These are phyloP conservation scores for Lamprotornis superbus DNA, from an alignment of 2,113 vertebrate genomes.

Conservation along the genomic window DNA sequence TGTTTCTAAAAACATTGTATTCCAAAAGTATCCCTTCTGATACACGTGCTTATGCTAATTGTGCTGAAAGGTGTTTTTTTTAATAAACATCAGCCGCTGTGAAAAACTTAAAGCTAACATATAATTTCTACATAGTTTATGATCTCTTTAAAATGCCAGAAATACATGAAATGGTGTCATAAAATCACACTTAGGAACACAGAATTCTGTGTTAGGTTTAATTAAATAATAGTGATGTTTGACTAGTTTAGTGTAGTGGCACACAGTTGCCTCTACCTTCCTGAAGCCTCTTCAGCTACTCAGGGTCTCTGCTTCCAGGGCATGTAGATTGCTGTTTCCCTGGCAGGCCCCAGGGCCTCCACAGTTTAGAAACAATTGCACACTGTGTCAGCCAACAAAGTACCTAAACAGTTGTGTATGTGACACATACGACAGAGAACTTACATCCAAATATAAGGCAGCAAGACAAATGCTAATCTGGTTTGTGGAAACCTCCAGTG, in stretches of 20 bases:
- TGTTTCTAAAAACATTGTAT: not conserved
- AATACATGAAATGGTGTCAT: not conserved
- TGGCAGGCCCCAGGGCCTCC: too few relatives aligned
- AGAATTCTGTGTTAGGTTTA: not conserved
- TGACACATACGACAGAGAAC: not conserved
- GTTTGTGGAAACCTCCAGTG: not conserved
- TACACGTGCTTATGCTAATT: not conserved
- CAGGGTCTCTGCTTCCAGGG: too few relatives aligned
- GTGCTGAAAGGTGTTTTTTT: fast-evolving
- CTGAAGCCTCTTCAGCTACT: too few relatives aligned
- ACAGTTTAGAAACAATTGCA: not conserved
- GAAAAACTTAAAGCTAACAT: not conserved
- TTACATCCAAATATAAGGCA: not conserved
- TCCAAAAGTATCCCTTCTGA: not conserved
- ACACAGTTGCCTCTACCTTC: too few relatives aligned
- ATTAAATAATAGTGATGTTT: not conserved
- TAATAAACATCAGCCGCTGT: not conserved
- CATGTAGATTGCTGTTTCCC: too few relatives aligned
- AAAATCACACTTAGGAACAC: not conserved
- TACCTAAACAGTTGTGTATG: not conserved
- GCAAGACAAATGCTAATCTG: not conserved
- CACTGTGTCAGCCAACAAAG: not conserved
- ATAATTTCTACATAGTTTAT: not conserved
- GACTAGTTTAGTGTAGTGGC: not conserved
- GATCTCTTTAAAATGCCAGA: not conserved